A percentile compares a stretch with the other conserved stretches of the same genome.
phyloP scores from a whole-genome alignment of 2,113 vertebrate species.

The Puffinus mauretanicus region DNA sequence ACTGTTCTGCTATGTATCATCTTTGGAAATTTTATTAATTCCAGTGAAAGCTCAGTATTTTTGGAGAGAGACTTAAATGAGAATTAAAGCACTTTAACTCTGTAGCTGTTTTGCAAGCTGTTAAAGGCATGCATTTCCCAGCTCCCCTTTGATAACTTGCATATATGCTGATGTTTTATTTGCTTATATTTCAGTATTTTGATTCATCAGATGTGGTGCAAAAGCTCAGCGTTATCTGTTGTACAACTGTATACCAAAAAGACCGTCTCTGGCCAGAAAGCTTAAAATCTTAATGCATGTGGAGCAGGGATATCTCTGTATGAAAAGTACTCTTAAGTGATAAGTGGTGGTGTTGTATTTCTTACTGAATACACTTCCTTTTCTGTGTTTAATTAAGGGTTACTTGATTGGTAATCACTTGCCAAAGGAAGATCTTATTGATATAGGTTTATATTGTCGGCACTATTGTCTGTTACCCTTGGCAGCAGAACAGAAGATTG shows the following conservation, averaged over 20 bases:
- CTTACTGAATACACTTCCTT: neutral
- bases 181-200: neutral
- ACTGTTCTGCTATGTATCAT: neutral
- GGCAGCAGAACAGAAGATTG: constrained; percentile 82
- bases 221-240: neutral
- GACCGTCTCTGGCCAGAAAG: neutral
- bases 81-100: neutral
- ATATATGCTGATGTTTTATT: neutral
- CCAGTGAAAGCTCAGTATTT: neutral
- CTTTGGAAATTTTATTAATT: neutral
- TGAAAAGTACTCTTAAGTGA: neutral
- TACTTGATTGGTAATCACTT: constrained; percentile 92
- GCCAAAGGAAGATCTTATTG: constrained; percentile 88
- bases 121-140: neutral
- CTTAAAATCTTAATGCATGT: neutral
- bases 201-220: neutral
- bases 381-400: constrained; percentile 76
- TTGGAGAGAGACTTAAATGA: neutral
- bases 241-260: neutral
- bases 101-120: neutral
- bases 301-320: neutral
- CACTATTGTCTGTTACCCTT: constrained; percentile 88
- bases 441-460: constrained; percentile 87
- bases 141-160: neutral
- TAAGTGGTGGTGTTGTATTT: neutral